A percentile compares a stretch with the other conserved stretches of the same genome.
These are phyloP conservation scores for Epizoanthus fatuus DNA, from an alignment of 92 coral and sea anemone species.

Conservation along the genomic window DNA sequence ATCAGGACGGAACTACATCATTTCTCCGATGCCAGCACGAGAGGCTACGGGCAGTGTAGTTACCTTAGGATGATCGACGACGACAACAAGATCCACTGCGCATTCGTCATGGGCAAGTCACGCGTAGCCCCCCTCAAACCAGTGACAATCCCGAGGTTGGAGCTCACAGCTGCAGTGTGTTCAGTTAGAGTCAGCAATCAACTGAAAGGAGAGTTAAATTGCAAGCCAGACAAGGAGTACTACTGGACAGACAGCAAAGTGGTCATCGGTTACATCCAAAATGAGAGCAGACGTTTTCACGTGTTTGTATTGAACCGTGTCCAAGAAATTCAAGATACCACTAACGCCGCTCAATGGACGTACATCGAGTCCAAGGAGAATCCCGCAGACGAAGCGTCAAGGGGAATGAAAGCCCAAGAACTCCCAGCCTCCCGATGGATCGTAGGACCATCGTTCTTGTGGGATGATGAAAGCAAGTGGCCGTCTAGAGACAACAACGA, in stretches of 20 bases:
- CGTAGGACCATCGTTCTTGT: conserved; percentile 55
- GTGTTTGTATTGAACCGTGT: conserved; percentile 64
- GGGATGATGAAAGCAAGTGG: conserved; percentile 38
- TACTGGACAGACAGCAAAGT: conserved; percentile 69
- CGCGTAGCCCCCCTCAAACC: conserved; percentile 53
- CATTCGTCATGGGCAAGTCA: conserved; percentile 63
- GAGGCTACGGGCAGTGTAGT: conserved; percentile 70
- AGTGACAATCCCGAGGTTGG: conserved; percentile 57
- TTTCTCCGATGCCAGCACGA: conserved; percentile 64
- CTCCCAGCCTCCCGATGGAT: conserved; percentile 43
- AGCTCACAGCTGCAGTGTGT: conserved; percentile 63
- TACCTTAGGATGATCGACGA: conserved; percentile 53
- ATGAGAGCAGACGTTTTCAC: conserved; percentile 56
- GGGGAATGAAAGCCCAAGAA: conserved; percentile 54
- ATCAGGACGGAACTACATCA: conserved; percentile 50
- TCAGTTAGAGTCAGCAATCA: conserved; percentile 43
- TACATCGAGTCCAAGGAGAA: conserved; percentile 53
- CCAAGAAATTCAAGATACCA: conserved; percentile 52
- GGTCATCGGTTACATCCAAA: conserved; percentile 62
- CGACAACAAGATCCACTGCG: conserved; percentile 43
- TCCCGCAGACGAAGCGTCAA: conserved; percentile 66
- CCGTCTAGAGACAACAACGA: not conserved
- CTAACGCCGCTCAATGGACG: conserved; percentile 45
- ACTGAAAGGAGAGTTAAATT: conserved; percentile 30
- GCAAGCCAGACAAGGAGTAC: conserved; percentile 11